These are phyloP conservation scores for Alauda arvensis DNA, from an alignment of 2,797 vertebrate species.

Conservation along the genomic window DNA sequence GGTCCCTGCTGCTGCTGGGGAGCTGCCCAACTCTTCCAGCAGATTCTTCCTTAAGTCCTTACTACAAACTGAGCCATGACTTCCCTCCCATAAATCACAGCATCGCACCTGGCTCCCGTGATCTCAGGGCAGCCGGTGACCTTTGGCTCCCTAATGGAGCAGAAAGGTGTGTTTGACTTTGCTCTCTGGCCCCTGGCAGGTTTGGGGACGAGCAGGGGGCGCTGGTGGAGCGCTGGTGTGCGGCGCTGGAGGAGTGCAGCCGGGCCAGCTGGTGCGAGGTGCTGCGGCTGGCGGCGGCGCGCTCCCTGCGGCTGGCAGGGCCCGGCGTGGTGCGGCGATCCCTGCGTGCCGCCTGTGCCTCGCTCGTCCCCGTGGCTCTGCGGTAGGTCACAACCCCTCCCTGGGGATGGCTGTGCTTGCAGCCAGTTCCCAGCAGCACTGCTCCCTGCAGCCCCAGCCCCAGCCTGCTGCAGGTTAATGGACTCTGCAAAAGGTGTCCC, in stretches of 20 bases:
- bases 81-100: neutral
- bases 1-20: neutral
- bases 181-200: neutral
- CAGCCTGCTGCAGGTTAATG: neutral
- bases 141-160: neutral
- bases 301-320: slow-evolving; percentile 72
- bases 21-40: neutral
- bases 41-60: neutral
- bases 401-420: neutral
- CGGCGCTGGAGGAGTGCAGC: slow-evolving; percentile 68
- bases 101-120: neutral
- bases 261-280: slow-evolving; percentile 63
- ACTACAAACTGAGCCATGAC: neutral
- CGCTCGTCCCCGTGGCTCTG: slow-evolving; percentile 36
- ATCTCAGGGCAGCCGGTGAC: rapidly evolving
- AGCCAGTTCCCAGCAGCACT: neutral
- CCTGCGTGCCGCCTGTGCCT: neutral
- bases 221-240: slow-evolving; percentile 73
- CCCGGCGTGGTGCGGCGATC: slow-evolving; percentile 46
- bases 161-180: neutral
- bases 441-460: neutral
- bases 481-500: neutral
- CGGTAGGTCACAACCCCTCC: slow-evolving; percentile 64
- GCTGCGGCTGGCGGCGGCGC: slow-evolving; percentile 78
- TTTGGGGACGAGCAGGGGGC: neutral